Percentiles rank a stretch among this genome's conserved stretches.
Conservation (phyloP, 2,113 vertebrate species). For the Seriola dumerili region DNA sequence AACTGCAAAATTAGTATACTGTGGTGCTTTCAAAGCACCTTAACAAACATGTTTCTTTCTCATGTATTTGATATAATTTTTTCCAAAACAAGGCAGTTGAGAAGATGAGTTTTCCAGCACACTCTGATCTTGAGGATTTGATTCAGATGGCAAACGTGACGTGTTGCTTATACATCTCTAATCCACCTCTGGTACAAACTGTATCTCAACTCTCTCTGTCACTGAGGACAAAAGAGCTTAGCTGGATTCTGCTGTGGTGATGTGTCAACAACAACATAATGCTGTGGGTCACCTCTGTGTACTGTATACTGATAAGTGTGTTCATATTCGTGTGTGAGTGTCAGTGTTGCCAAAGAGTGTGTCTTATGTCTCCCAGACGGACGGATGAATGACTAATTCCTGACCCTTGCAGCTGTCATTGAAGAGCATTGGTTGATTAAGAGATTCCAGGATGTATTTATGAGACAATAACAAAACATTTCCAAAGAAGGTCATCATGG, state of each 20-base stretch:
- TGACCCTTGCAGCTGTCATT: conserved; percentile 19
- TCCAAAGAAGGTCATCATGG: neutral
- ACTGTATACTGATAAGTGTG: neutral
- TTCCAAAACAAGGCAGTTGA: neutral
- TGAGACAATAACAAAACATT: too few species aligned
- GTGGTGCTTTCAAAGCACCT: neutral
- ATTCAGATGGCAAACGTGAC: conserved; percentile 3
- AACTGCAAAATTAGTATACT: neutral
- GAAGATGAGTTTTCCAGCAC: neutral
- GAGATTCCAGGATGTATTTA: conserved; percentile 7
- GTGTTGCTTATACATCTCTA: conserved; percentile 48
- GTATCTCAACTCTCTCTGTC: conserved; percentile 23
- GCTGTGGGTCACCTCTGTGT: conserved; percentile 53
- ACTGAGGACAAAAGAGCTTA: conserved; percentile 66
- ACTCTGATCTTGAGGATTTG: conserved; percentile 49
- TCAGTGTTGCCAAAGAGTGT: conserved; percentile 14
- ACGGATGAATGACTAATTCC: conserved; percentile 3
- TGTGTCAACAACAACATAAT: conserved; percentile 43
- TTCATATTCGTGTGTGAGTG: conserved; percentile 1
- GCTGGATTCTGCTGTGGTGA: conserved; percentile 52
- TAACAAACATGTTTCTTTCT: neutral
- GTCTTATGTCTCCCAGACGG: conserved; percentile 5
- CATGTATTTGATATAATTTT: neutral
- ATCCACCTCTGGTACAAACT: conserved; percentile 64
- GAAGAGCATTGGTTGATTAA: conserved; percentile 6